phyloP scores from a whole-genome alignment of 2,888 invertebrate genomes.

The Seira sanloemensis region DNA sequence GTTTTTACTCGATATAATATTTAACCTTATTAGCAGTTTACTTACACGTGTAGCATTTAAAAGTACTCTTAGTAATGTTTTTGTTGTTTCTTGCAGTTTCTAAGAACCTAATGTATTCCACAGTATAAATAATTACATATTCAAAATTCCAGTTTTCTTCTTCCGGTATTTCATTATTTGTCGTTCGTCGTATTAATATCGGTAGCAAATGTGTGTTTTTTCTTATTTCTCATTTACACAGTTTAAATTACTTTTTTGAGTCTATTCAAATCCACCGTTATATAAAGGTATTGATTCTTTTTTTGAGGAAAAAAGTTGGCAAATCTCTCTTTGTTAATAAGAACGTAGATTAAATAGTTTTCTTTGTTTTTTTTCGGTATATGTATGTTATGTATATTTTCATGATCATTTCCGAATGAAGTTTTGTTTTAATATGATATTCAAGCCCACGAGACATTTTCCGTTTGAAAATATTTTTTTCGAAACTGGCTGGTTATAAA shows the following conservation, averaged over 20 bases:
- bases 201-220: conserved; percentile 2
- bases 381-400: too few relatives aligned
- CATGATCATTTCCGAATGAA: too few relatives aligned
- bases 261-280: not conserved
- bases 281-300: too few relatives aligned
- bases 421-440: too few relatives aligned
- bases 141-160: not conserved
- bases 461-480: too few relatives aligned
- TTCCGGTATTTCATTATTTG: not conserved
- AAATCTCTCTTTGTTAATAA: not conserved
- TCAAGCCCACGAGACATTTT: too few relatives aligned
- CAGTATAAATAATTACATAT: not conserved
- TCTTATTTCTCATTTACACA: not conserved
- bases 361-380: too few relatives aligned
- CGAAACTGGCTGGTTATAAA: too few relatives aligned
- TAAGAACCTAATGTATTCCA: not conserved
- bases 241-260: not conserved
- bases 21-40: not conserved
- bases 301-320: not conserved
- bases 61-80: conserved; percentile 1
- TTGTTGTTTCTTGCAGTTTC: not conserved
- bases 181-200: conserved; percentile 3
- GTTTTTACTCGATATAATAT: not conserved
- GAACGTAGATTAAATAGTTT: too few relatives aligned
- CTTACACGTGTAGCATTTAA: not conserved